phyloP scores from a whole-genome alignment of 2,797 vertebrate genomes.

The Gymnocypris eckloni region DNA sequence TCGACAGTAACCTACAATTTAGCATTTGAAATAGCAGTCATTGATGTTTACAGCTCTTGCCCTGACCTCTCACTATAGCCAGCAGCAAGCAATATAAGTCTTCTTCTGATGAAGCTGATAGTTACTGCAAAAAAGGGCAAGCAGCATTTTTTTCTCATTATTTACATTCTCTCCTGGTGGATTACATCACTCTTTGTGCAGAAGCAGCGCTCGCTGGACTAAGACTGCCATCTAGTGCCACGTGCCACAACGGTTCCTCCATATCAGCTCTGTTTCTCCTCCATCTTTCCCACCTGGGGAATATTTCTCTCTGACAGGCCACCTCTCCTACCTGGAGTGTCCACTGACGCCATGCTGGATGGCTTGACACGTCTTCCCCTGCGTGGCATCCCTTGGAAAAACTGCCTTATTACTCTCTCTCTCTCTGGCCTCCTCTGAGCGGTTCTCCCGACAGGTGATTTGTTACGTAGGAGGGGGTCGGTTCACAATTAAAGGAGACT shows the following conservation, averaged over 20 bases:
- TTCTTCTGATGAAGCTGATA: background rate
- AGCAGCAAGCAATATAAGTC: background rate
- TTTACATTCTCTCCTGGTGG: background rate
- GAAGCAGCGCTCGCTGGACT: conserved; percentile 54
- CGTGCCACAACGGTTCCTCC: background rate
- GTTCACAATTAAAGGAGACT: conserved; percentile 81
- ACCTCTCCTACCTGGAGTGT: conserved; percentile 28
- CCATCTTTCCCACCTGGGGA: background rate
- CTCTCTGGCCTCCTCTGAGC: conserved; percentile 70
- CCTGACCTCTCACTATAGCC: conserved; percentile 1
- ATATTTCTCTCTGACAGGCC: conserved; percentile 14
- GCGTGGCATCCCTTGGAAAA: conserved; percentile 12
- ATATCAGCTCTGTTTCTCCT: background rate
- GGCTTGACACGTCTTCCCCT: conserved; percentile 24
- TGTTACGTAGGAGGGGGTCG: conserved; percentile 68
- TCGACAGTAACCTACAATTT: conserved; percentile 7
- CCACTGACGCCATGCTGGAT: background rate
- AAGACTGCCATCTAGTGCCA: conserved; percentile 79
- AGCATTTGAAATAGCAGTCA: background rate
- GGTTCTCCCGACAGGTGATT: conserved; percentile 76
- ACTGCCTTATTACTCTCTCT: conserved; percentile 40
- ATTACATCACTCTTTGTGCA: conserved; percentile 49
- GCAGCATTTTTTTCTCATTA: no score
- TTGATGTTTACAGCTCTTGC: background rate
- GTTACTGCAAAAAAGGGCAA: background rate